Evolutionary conservation across 23 tunicate species (phyloP), one percentile per base, ranked within the genome.

Genomic region (Botrylloides violaceus): DNA sequence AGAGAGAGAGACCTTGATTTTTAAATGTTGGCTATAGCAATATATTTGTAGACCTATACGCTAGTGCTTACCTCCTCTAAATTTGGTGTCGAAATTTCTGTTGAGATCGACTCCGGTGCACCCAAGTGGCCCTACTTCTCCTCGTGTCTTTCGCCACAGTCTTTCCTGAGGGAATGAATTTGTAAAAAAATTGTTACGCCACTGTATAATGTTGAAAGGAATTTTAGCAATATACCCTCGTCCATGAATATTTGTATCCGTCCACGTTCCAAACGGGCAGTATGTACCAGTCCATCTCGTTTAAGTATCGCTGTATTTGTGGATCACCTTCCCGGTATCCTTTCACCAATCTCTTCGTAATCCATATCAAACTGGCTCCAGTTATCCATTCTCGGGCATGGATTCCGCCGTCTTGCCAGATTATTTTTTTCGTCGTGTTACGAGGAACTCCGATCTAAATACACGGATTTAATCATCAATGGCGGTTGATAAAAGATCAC

Each of bases 231-330:
- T 34, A 49, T 72, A 78, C 95, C 71, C 37, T 57, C 29, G 66
- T 80, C 86, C 95, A 87, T 4, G 95, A 43, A 49, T 76, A 66
- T 9, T 56, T 68, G 70, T 87, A 87, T 2, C 95, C 95, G 61
- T 87, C 95, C 43, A 87, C 86, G 61, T 87, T 87, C 95, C 95
- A 87, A 4, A 87, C 82, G 2, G 95, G 95, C 19, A 87, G 61
- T n/a, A 87, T 29, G 28, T 66, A 66, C 77, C 84, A 87, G 36
- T 87, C 86, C 30, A 87, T 21, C 7, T 71, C 70, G 3, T 49
- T 7, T 3, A 87, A 34, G 29, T 77, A 76, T 25, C 75, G 21
- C 49, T 29, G 49, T n/a, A 80, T 55, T 24, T 68, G 75, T 24
- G 95, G 49, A 19, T 80, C 74, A n/a, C 59, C 74, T 2, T 62